These are phyloP conservation scores for Parotocinclus haroldoi DNA, from an alignment of 2,797 vertebrate species.

Conservation along the genomic window DNA sequence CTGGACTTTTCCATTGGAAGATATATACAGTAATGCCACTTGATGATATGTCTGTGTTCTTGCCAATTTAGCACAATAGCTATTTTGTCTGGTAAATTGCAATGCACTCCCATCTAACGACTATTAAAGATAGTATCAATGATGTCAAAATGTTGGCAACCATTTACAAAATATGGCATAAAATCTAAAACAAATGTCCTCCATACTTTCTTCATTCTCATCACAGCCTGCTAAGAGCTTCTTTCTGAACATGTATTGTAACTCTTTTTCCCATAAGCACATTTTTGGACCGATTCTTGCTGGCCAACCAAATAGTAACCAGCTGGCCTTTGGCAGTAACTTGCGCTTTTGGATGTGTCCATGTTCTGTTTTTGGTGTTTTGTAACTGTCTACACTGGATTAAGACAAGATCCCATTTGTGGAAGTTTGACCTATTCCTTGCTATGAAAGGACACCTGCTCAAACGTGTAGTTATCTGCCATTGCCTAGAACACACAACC, in stretches of 20 bases:
- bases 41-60: constrained; percentile 17
- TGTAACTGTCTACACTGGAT: constrained; percentile 53
- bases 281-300: constrained; percentile 52
- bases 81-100: constrained; percentile 44
- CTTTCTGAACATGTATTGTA: constrained; percentile 33
- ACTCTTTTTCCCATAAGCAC: constrained; percentile 52
- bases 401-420: constrained; percentile 48
- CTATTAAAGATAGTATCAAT: constrained; percentile 42
- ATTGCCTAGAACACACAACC: constrained; percentile 19
- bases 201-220: constrained; percentile 43
- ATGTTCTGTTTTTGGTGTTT: constrained; percentile 47
- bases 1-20: constrained; percentile 13
- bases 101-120: constrained; percentile 28
- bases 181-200: constrained; percentile 66
- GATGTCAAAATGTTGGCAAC: constrained; percentile 59
- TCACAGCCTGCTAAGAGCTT: constrained; percentile 45
- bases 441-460: constrained; percentile 27
- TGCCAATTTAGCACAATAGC: constrained; percentile 39
- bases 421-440: constrained; percentile 53
- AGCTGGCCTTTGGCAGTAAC: constrained; percentile 53
- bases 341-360: constrained; percentile 24
- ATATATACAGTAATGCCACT: constrained; percentile 12
- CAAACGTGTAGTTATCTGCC: constrained; percentile 13
- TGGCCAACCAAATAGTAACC: constrained; percentile 62
- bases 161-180: constrained; percentile 42